These are phyloP conservation scores for Antheraea pernyi DNA, from an alignment of 1,140 invertebrate genomes.

Conservation along the genomic window DNA sequence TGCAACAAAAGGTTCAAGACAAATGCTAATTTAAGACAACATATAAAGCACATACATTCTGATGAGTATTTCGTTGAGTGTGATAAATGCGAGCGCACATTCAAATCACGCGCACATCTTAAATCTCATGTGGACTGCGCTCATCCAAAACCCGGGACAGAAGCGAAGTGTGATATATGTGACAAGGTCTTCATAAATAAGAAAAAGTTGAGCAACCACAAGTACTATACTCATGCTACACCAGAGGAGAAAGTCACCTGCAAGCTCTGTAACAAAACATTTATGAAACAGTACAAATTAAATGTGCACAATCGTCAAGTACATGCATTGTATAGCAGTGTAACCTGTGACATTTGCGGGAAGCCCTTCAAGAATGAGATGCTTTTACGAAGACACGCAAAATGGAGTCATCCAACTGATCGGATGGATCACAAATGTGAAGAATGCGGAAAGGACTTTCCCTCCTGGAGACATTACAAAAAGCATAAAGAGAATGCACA, in stretches of 20 bases:
- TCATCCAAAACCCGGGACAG: background rate
- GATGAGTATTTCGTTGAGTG: background rate
- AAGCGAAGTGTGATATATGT: background rate
- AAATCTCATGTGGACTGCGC: background rate
- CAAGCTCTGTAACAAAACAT: background rate
- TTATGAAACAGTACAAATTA: slow-evolving; percentile 5
- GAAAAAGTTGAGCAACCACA: slow-evolving; percentile 9
- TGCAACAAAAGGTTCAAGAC: too few species aligned
- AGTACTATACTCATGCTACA: background rate
- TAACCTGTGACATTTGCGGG: background rate
- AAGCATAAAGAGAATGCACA: background rate
- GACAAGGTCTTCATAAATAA: background rate
- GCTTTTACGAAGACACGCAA: background rate
- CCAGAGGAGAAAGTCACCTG: slow-evolving; percentile 4
- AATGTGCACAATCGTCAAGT: background rate
- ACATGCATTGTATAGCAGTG: background rate
- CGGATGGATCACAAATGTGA: background rate
- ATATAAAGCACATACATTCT: background rate
- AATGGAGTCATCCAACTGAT: background rate
- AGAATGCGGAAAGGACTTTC: slow-evolving; percentile 1
- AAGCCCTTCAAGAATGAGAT: slow-evolving; percentile 1
- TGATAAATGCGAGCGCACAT: background rate
- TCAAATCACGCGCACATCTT: background rate
- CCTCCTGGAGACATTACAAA: background rate
- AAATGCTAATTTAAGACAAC: too few species aligned